Evolutionary conservation across 2,113 vertebrate species (phyloP), one percentile per base, ranked within the genome.

Genomic region (Zosterops pallidus): DNA sequence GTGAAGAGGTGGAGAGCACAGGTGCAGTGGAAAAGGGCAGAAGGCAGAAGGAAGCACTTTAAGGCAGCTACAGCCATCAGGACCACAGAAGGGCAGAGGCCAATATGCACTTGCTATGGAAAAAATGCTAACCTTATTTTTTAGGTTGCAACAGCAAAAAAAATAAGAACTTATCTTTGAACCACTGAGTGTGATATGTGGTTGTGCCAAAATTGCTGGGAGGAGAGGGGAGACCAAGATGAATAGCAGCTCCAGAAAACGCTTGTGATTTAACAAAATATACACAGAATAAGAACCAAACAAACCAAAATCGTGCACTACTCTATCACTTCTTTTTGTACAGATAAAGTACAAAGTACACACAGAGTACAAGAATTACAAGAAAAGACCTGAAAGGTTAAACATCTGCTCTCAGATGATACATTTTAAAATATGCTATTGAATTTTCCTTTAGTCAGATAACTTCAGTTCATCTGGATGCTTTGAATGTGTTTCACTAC

Each of bases 161-260:
- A 57, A 29, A 50, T 5, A 71, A 52, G 9, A 80, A 47, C 16
- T 91, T 75, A 16, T 37, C 24, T 94, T 64, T 64, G 60, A 94
- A 79, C 49, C 33, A 46, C 2, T 3, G 2, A 49, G 5, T 10
- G 5, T 31, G 23, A 12, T 44, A 35, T 0, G 9, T 17, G 31
- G 22, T n/a, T 83, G 53, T 62, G 28, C 50, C 41, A 65, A 89
- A 87, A 85, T 22, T 82, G 4, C 41, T 41, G 28, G 22, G 17
- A 86, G 35, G 12, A 86, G 9, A 65, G 25, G 25, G 16, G 18
- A 69, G 50, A 93, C 70, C 1, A 2, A 64, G 26, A n/a, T 11
- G 33, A 85, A 49, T 18, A 77, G 59, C n/a, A 90, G 1, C 25
- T 77, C 53, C 37, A 70, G 57, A 72, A 89, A 81, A 78, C 26